Evolutionary conservation across 2,888 invertebrate species (phyloP), one percentile per base, ranked within the genome.

Genomic region (Coleophora flavipennella): DNA sequence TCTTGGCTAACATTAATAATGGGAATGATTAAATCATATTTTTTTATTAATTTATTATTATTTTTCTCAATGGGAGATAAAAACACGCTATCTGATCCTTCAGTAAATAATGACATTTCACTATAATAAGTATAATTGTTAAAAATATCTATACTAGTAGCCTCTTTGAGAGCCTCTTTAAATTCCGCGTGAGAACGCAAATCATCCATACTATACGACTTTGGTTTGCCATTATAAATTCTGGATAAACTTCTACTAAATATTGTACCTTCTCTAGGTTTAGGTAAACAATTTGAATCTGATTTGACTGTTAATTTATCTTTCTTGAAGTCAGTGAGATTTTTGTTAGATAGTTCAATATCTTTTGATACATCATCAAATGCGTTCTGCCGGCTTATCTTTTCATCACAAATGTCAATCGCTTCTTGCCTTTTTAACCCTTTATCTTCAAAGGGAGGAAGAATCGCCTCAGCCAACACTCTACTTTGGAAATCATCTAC

Each of bases 131-230:
- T 56, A 33, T 47, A 55, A 38, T 50, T 41, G 49, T 58, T 57
- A 29, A 74, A 46, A 44, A 76, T 70, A 38, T 83, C 81, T 46
- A 80, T 64, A 55, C 83, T 84, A 43, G 74, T 77, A 49, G 84
- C 66, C 51, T 84, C 83, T 49, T 68, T 69, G 32, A 84, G 51
- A 33, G 58, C 64, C 36, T 76, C 63, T 55, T 67, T 60, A 41
- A 68, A 79, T 46, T 65, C 64, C 8, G 56, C 53, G 27, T 60
- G 60, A 29, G 45, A 52, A 48, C 67, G 65, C 8, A 85, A 51
- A 55, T 80, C 73, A 43, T 85, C 85, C 59, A 69, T 57, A 56
- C 85, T 85, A 35, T 66, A 75, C 6, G 81, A 67, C 48, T 85
- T 85, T 26, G 72, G 72, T 65, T 76, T 84, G n/a, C 81, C 80